phyloP scores from a whole-genome alignment of 2,888 invertebrate genomes.

The Ctenicera cuprea region DNA sequence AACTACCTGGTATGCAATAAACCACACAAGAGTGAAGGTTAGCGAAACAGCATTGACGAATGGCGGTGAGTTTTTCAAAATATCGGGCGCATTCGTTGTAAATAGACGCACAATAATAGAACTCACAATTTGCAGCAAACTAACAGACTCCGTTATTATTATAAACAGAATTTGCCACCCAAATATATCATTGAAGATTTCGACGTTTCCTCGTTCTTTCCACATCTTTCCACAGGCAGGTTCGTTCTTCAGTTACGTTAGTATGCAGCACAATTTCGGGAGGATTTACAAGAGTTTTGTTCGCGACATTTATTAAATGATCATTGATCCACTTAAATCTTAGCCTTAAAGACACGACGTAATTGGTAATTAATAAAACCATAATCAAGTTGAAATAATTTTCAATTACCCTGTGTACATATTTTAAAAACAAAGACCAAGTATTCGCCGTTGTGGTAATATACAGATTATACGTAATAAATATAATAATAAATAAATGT shows the following conservation, averaged over 20 bases:
- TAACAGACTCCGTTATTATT: not conserved
- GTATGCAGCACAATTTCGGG: not conserved
- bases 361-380: not conserved
- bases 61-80: no score
- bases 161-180: constrained; percentile 13
- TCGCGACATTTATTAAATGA: not conserved
- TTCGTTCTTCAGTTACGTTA: not conserved
- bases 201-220: not conserved
- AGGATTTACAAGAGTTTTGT: no score
- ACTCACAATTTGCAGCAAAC: constrained; percentile 2
- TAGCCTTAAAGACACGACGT: not conserved
- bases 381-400: not conserved
- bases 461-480: not conserved
- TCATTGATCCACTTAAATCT: constrained; percentile 4
- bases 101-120: not conserved
- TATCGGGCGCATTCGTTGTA: not conserved
- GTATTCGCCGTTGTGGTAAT: no score
- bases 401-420: not conserved
- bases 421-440: not conserved
- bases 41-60: no score
- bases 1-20: no score
- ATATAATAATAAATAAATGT: not conserved
- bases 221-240: not conserved
- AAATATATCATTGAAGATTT: constrained; percentile 15
- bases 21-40: no score